These are phyloP conservation scores for Stenoptilia bipunctidactyla DNA, from an alignment of 2,888 invertebrate species.

Conservation along the genomic window DNA sequence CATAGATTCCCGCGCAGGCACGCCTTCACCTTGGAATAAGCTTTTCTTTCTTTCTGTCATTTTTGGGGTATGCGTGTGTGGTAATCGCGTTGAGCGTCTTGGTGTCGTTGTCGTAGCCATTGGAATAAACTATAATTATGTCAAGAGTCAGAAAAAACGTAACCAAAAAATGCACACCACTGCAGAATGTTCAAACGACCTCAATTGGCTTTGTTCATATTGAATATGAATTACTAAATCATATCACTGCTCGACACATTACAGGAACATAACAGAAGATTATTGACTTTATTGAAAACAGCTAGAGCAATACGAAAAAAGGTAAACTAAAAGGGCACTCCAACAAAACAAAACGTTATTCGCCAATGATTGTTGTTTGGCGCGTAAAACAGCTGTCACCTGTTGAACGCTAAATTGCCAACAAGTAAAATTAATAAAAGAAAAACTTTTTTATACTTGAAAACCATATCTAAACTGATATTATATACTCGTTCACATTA, in stretches of 20 bases:
- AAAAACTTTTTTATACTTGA: too few relatives aligned
- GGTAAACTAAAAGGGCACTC: constrained; percentile 22
- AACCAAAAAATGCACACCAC: constrained; percentile 18
- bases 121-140: too few relatives aligned
- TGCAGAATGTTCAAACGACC: constrained; percentile 6
- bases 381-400: constrained; percentile 66
- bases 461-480: too few relatives aligned
- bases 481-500: too few relatives aligned
- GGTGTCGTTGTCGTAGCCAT: constrained; percentile 59
- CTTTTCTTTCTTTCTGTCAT: constrained; percentile 75
- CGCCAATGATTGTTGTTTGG: constrained; percentile 61
- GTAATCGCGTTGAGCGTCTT: constrained; percentile 43
- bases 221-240: constrained; percentile 8
- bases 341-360: constrained; percentile 36
- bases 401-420: neutral
- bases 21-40: constrained; percentile 59
- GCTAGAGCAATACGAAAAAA: constrained; percentile 18
- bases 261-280: too few relatives aligned
- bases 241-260: too few relatives aligned
- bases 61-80: constrained; percentile 65
- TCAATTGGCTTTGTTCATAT: neutral
- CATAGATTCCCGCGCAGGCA: constrained; percentile 39
- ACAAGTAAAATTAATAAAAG: too few relatives aligned
- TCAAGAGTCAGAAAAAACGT: constrained; percentile 20
- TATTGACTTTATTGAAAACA: constrained; percentile 12